Percentiles rank a stretch among this genome's conserved stretches.
These are phyloP conservation scores for Candidula unifasciata DNA, from an alignment of 2,888 invertebrate species.

Conservation along the genomic window DNA sequence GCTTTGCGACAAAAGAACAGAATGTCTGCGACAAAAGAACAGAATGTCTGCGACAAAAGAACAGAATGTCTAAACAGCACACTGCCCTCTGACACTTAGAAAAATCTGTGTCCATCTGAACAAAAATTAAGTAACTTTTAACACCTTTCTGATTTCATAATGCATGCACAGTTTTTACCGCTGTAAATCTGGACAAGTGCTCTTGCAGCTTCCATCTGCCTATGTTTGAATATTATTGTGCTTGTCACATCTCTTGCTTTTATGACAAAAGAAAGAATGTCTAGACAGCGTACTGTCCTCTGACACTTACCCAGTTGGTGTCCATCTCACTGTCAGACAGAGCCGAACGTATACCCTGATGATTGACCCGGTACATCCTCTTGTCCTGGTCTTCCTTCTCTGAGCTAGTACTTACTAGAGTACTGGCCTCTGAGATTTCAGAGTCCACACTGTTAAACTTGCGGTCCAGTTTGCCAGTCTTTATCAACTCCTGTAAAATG, in stretches of 20 bases:
- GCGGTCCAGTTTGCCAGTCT: slow-evolving; percentile 56
- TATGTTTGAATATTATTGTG: too few relatives aligned
- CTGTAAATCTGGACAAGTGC: too few relatives aligned
- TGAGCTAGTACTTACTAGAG: slow-evolving; percentile 72
- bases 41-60: background rate
- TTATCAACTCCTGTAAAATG: slow-evolving; percentile 83
- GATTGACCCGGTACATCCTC: slow-evolving; percentile 79
- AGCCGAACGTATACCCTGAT: slow-evolving; percentile 87
- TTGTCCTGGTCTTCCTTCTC: slow-evolving; percentile 65
- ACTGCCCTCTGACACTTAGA: too few relatives aligned
- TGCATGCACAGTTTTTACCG: too few relatives aligned
- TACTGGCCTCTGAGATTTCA: slow-evolving; percentile 85
- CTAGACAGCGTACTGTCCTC: background rate
- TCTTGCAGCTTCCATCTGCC: too few relatives aligned
- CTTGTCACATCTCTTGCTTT: background rate
- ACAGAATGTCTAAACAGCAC: background rate
- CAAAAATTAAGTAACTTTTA: too few relatives aligned
- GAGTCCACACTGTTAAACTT: slow-evolving; percentile 90
- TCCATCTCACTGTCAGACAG: slow-evolving; percentile 92
- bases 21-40: background rate
- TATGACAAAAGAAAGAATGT: background rate
- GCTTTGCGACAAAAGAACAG: too few relatives aligned
- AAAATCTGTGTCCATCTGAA: too few relatives aligned
- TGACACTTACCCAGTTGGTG: slow-evolving; percentile 86
- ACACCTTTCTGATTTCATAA: too few relatives aligned